Conservation (phyloP, 2,113 vertebrate species). For the Leucosticte australis region DNA sequence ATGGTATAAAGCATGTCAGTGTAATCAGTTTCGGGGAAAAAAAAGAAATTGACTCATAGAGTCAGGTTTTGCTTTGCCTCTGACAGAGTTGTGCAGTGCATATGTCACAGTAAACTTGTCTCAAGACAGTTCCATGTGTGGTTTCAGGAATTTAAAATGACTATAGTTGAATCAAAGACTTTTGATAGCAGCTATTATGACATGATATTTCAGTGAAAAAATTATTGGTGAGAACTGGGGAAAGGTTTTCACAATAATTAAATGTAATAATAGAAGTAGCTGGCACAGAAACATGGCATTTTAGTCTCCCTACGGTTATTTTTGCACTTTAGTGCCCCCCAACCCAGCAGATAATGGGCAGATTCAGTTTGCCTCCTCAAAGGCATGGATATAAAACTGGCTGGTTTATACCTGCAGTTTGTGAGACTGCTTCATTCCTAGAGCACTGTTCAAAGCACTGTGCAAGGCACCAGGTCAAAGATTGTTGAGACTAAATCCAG, state of each 20-base stretch:
- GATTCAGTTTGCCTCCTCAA: background rate
- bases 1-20: background rate
- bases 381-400: background rate
- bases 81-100: background rate
- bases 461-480: background rate
- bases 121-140: constrained; percentile 4
- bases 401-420: background rate
- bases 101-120: background rate
- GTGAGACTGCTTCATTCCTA: background rate
- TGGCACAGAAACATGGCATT: background rate
- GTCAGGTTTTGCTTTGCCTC: background rate
- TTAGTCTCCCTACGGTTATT: background rate
- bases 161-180: background rate
- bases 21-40: background rate
- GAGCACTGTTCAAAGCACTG: background rate
- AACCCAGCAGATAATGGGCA: background rate
- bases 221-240: background rate
- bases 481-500: background rate
- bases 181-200: background rate
- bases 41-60: background rate
- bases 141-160: background rate
- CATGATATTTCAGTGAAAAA: constrained; percentile 16
- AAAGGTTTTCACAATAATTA: constrained; percentile 31
- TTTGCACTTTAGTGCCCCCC: background rate
- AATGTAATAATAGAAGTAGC: background rate